These are phyloP conservation scores for Tragelaphus eurycerus DNA, from an alignment of 2,797 vertebrate genomes.

Conservation along the genomic window DNA sequence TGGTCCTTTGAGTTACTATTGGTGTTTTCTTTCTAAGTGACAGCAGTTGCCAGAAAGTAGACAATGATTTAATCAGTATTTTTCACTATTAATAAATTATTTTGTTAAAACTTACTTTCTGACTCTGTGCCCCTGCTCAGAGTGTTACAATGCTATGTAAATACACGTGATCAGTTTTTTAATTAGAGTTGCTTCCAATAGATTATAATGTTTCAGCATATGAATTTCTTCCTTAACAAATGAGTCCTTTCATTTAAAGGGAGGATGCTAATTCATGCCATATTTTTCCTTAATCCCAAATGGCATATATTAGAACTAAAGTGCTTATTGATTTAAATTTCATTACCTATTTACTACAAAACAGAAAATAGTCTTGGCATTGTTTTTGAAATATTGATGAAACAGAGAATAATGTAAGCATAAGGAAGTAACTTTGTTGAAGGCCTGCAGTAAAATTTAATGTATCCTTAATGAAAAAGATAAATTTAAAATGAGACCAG, in stretches of 20 bases:
- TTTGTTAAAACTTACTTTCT: neutral
- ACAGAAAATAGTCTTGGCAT: neutral
- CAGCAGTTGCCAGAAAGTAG: neutral
- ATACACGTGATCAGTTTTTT: neutral
- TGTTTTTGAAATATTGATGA: slow-evolving; percentile 46
- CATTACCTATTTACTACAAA: slow-evolving; percentile 19
- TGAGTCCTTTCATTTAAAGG: neutral
- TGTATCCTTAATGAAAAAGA: slow-evolving; percentile 16
- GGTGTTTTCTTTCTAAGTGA: neutral
- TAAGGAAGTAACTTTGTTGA: neutral
- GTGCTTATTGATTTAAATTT: slow-evolving; percentile 58
- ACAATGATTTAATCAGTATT: neutral
- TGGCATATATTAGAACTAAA: neutral
- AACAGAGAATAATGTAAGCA: neutral
- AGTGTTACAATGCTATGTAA: slow-evolving; percentile 4
- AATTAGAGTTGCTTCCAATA: neutral
- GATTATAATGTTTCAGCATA: neutral
- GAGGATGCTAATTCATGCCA: neutral
- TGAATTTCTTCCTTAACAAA: slow-evolving; percentile 32
- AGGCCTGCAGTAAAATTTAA: neutral
- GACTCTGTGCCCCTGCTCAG: neutral
- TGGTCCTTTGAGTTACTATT: neutral
- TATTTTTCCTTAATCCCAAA: slow-evolving; percentile 32
- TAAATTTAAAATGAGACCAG: neutral
- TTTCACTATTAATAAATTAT: slow-evolving; percentile 17